Conservation (phyloP, 1,140 invertebrate species). For the Paraescarpia echinospica region DNA sequence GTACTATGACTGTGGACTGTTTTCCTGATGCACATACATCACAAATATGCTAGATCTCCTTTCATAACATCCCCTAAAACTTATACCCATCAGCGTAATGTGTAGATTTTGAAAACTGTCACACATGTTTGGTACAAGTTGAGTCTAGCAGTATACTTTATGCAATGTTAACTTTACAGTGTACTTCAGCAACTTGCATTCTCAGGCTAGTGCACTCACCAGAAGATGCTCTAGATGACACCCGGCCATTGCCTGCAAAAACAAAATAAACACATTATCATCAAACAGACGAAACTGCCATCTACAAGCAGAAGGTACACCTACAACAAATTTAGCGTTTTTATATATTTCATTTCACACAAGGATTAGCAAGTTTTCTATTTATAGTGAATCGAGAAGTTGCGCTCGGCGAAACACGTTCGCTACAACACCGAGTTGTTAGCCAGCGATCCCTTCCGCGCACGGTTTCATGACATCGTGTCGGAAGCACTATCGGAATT, state of each 20-base stretch:
- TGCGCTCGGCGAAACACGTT: too few relatives aligned
- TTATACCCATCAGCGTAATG: not conserved
- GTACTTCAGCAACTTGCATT: not conserved
- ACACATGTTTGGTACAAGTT: not conserved
- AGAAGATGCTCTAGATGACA: slow-evolving; percentile 38
- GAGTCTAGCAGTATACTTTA: not conserved
- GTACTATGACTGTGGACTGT: too few relatives aligned
- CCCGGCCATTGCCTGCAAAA: slow-evolving; percentile 30
- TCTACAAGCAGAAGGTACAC: too few relatives aligned
- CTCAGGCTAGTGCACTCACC: slow-evolving; percentile 31
- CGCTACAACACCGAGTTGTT: too few relatives aligned
- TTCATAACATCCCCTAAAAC: not conserved
- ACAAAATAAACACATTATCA: slow-evolving; percentile 28
- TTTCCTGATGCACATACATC: not conserved
- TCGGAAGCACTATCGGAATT: too few relatives aligned
- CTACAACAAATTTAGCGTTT: too few relatives aligned
- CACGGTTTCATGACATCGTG: too few relatives aligned
- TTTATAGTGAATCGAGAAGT: too few relatives aligned
- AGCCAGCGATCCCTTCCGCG: too few relatives aligned
- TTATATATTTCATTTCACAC: too few relatives aligned
- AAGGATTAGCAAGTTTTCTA: too few relatives aligned
- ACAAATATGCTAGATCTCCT: not conserved
- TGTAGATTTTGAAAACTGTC: not conserved
- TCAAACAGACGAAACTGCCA: slow-evolving; percentile 18
- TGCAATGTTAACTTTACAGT: not conserved